Percentiles rank a stretch among this genome's conserved stretches.
These are phyloP conservation scores for Archaeoteleia sp. DNA, from an alignment of 2,888 invertebrate genomes.

Conservation along the genomic window DNA sequence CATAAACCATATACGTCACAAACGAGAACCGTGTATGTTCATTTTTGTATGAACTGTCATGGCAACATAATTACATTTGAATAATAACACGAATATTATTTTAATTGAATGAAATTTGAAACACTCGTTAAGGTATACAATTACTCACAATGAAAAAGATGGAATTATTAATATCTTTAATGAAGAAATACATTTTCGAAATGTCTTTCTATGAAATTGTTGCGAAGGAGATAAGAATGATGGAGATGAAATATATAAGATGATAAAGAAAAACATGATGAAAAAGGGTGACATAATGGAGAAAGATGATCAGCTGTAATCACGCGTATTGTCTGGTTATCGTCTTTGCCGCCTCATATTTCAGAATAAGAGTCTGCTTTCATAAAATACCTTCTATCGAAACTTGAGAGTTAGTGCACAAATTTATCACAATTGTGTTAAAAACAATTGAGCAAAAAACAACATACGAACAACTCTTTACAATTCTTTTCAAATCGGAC, in stretches of 20 bases:
- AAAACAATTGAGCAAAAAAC: background rate
- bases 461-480: no score
- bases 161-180: no score
- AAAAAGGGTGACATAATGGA: constrained; percentile 10
- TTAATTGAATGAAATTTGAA: no score
- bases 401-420: constrained; percentile 4
- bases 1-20: no score
- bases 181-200: background rate
- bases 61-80: no score
- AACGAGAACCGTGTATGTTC: no score
- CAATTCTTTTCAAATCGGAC: no score
- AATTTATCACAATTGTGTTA: constrained; percentile 12
- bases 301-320: constrained; percentile 20
- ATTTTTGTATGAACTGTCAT: no score
- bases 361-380: constrained; percentile 21
- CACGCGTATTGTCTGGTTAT: constrained; percentile 25
- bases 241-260: background rate
- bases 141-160: no score
- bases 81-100: no score
- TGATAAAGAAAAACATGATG: constrained; percentile 3
- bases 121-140: no score
- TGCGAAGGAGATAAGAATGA: no score
- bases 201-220: background rate
- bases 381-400: constrained; percentile 1
- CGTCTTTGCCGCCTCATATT: constrained; percentile 25